A percentile compares a stretch with the other conserved stretches of the same genome.
These are phyloP conservation scores for Lethrus apterus DNA, from an alignment of 1,140 invertebrate genomes.

Conservation along the genomic window DNA sequence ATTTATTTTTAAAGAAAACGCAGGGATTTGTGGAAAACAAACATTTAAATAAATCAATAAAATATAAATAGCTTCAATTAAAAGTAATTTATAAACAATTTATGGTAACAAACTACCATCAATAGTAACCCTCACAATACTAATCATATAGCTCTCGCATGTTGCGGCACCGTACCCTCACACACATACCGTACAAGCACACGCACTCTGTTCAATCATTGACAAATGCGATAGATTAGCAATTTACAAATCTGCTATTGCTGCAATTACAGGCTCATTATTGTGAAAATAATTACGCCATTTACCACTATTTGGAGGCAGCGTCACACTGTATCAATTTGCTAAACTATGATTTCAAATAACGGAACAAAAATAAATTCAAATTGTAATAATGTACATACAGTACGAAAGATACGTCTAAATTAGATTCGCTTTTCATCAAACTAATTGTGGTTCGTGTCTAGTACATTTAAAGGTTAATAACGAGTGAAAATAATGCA, in stretches of 20 bases:
- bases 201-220: slow-evolving; percentile 31
- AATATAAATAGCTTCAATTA: slow-evolving; percentile 1
- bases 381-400: no score
- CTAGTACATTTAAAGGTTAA: no score
- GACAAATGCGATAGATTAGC: slow-evolving; percentile 42
- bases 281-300: slow-evolving; percentile 40
- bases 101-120: slow-evolving; percentile 3
- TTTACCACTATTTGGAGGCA: slow-evolving; percentile 14
- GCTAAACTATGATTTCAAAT: slow-evolving; percentile 9
- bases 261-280: slow-evolving; percentile 42
- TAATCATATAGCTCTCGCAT: slow-evolving; percentile 2
- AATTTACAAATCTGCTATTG: slow-evolving; percentile 43
- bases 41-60: no score
- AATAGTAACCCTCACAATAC: slow-evolving; percentile 3
- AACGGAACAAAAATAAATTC: no score
- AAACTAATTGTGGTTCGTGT: no score
- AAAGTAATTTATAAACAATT: slow-evolving; percentile 1
- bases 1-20: no score
- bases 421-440: no score
- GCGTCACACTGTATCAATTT: slow-evolving; percentile 12
- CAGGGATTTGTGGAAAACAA: no score
- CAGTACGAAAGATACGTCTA: no score
- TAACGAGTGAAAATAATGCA: no score
- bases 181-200: slow-evolving; percentile 7
- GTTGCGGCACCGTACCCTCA: background rate